Conservation (phyloP, 2,888 invertebrate genomes). For the Drosophila borborema region DNA sequence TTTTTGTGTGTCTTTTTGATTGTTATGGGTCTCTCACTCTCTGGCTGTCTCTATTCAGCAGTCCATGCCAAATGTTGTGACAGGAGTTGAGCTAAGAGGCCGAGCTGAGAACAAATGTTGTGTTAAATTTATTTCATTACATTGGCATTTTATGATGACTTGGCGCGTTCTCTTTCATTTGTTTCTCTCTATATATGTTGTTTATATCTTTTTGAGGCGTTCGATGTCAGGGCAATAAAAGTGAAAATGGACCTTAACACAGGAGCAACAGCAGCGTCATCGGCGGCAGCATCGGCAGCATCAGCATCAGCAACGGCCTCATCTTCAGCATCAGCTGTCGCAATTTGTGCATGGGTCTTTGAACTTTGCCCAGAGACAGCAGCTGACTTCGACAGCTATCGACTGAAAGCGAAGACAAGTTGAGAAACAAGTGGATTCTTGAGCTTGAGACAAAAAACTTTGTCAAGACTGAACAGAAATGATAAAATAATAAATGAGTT, state of each 20-base stretch:
- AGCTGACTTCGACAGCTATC: conserved; percentile 45
- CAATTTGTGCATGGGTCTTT: conserved; percentile 51
- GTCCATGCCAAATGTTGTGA: conserved; percentile 54
- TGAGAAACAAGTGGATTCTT: conserved; percentile 7
- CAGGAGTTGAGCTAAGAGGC: conserved; percentile 32
- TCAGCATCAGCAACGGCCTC: conserved; percentile 10
- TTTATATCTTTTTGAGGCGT: conserved; percentile 59
- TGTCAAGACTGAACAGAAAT: not conserved
- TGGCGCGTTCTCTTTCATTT: conserved; percentile 54
- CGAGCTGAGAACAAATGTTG: conserved; percentile 67
- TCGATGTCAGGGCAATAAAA: conserved; percentile 67
- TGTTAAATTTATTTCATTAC: conserved; percentile 75
- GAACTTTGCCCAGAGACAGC: conserved; percentile 50
- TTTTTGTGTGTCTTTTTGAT: conserved; percentile 68
- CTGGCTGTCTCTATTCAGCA: not conserved
- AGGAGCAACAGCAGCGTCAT: conserved; percentile 37
- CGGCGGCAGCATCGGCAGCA: conserved; percentile 9
- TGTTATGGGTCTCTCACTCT: conserved; percentile 53
- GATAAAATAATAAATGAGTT: not conserved
- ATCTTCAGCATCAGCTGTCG: conserved; percentile 55
- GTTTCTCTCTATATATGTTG: conserved; percentile 37
- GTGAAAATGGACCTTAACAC: conserved; percentile 65
- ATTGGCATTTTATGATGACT: conserved; percentile 74
- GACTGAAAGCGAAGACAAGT: conserved; percentile 36
- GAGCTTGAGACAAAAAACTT: conserved; percentile 1